Percentiles rank a stretch among this genome's conserved stretches.
Conservation (phyloP, 2,113 vertebrate species). For the Gymnarchus niloticus region DNA sequence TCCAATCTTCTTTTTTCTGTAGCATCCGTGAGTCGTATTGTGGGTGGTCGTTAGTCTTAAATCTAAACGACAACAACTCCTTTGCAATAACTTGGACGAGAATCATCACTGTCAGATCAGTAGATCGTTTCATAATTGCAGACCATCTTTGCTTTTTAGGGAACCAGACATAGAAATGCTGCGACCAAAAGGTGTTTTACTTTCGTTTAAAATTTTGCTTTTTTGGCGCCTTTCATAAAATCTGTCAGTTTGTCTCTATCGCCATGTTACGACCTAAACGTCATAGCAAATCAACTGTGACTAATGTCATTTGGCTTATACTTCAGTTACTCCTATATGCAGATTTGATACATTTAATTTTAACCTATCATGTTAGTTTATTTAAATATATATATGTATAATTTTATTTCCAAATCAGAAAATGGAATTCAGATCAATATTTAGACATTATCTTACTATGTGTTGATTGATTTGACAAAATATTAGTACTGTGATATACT, state of each 20-base stretch:
- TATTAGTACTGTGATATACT: conserved; percentile 63
- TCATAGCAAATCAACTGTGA: conserved; percentile 42
- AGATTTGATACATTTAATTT: background rate
- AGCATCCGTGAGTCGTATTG: background rate
- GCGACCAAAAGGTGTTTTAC: background rate
- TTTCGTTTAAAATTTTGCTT: background rate
- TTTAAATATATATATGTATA: conserved; percentile 46
- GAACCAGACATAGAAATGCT: background rate
- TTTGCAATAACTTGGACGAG: conserved; percentile 4
- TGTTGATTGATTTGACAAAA: conserved; percentile 45
- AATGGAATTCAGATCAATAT: conserved; percentile 2
- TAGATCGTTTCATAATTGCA: background rate
- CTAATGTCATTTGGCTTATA: conserved; percentile 28
- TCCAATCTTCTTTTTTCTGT: background rate
- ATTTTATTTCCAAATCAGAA: conserved; percentile 35
- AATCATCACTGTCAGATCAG: background rate
- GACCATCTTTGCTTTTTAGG: background rate
- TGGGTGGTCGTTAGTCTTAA: background rate
- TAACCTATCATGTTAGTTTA: background rate
- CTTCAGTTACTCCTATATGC: conserved; percentile 24
- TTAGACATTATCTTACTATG: conserved; percentile 33
- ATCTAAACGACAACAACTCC: background rate
- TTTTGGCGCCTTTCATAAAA: conserved; percentile 16
- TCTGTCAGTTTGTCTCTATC: conserved; percentile 23
- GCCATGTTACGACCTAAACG: conserved; percentile 37